phyloP scores from a whole-genome alignment of 1,140 invertebrate genomes.

The Dreissena rostriformis region DNA sequence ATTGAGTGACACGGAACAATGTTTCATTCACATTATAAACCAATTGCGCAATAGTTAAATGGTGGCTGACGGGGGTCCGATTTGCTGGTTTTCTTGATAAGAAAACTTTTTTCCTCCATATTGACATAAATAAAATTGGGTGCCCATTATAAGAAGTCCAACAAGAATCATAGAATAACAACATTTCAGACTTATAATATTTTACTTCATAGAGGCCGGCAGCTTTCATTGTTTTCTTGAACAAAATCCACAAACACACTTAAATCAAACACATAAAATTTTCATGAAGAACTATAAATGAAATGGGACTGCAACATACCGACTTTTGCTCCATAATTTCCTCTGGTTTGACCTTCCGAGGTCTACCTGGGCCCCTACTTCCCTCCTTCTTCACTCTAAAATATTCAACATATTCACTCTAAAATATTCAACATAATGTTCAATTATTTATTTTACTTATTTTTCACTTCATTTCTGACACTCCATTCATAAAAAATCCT shows the following conservation, averaged over 20 bases:
- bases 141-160: too few species aligned
- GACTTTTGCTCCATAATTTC: constrained; percentile 36
- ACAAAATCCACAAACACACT: background rate
- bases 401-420: background rate
- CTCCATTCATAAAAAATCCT: background rate
- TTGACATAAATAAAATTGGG: too few species aligned
- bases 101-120: too few species aligned
- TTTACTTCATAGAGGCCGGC: background rate
- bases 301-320: constrained; percentile 8
- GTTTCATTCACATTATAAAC: too few species aligned
- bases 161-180: background rate
- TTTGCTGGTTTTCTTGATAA: background rate
- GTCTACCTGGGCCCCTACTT: constrained; percentile 37
- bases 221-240: background rate
- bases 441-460: background rate
- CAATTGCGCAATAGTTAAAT: too few species aligned
- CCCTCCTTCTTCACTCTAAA: constrained; percentile 42
- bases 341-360: constrained; percentile 45
- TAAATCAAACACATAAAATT: background rate
- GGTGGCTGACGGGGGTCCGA: background rate
- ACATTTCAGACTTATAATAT: background rate
- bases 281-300: too few species aligned
- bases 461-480: background rate
- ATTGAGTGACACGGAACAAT: too few species aligned
- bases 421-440: constrained; percentile 1